Percentiles rank a stretch among this genome's conserved stretches.
These are phyloP conservation scores for Gnatocerus cornutus DNA, from an alignment of 2,888 invertebrate genomes.

Conservation along the genomic window DNA sequence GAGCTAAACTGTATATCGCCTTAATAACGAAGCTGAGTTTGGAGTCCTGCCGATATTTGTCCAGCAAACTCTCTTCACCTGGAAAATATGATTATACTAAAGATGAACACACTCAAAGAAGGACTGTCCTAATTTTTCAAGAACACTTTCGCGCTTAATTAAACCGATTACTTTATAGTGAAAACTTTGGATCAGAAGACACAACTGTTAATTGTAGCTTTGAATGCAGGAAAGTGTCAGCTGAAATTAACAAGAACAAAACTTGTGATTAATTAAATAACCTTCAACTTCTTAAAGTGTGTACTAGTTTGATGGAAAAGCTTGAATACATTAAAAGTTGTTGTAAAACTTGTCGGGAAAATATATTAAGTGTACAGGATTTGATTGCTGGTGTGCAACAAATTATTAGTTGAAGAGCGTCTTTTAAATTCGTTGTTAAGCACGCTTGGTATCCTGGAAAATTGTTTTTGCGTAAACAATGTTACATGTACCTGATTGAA, in stretches of 20 bases:
- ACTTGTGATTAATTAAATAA: constrained; percentile 20
- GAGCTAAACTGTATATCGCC: constrained; percentile 83
- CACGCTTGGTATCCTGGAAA: background rate
- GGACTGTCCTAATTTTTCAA: no score
- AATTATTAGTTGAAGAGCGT: constrained; percentile 22
- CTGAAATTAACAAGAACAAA: constrained; percentile 14
- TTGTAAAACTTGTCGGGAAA: constrained; percentile 13
- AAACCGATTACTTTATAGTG: background rate
- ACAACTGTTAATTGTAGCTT: background rate
- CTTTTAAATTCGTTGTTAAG: constrained; percentile 29
- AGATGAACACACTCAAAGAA: constrained; percentile 18
- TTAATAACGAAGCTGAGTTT: constrained; percentile 87
- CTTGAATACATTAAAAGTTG: constrained; percentile 27
- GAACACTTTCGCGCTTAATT: constrained; percentile 1
- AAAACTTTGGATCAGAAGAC: background rate
- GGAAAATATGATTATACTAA: constrained; percentile 55
- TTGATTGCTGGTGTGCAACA: constrained; percentile 8
- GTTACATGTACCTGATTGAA: constrained; percentile 32
- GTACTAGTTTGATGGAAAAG: constrained; percentile 11
- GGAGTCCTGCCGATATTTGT: constrained; percentile 80
- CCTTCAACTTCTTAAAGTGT: constrained; percentile 3
- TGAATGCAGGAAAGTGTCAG: constrained; percentile 8
- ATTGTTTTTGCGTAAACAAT: constrained; percentile 27
- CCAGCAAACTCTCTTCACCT: constrained; percentile 76
- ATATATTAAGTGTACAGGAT: constrained; percentile 4